Percentiles rank a stretch among this genome's conserved stretches.
phyloP scores from a whole-genome alignment of 2,888 invertebrate genomes.

The Yponomeuta plumbellus region DNA sequence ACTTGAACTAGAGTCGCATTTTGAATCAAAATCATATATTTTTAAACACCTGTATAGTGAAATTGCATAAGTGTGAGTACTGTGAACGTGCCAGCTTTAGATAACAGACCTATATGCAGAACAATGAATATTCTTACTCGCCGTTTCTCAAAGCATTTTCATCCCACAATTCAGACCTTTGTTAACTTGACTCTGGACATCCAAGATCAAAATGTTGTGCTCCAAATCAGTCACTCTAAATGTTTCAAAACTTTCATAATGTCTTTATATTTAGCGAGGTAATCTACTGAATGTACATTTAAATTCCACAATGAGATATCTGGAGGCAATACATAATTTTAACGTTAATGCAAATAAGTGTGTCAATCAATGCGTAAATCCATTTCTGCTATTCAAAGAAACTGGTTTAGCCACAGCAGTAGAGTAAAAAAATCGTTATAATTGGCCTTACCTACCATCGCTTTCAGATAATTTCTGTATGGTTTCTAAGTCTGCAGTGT shows the following conservation, averaged over 20 bases:
- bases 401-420: too few relatives aligned
- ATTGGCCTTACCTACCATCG: slow-evolving; percentile 28
- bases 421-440: too few relatives aligned
- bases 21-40: too few relatives aligned
- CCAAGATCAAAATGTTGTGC: slow-evolving; percentile 33
- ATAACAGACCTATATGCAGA: too few relatives aligned
- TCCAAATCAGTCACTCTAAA: slow-evolving; percentile 27
- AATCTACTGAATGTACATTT: slow-evolving; percentile 30
- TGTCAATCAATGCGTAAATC: too few relatives aligned
- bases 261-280: slow-evolving; percentile 30
- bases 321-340: slow-evolving; percentile 17
- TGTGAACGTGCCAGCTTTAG: too few relatives aligned
- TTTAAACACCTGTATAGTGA: too few relatives aligned
- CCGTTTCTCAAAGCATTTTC: slow-evolving; percentile 31
- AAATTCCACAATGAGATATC: slow-evolving; percentile 40
- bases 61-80: too few relatives aligned
- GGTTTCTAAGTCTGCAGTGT: slow-evolving; percentile 27
- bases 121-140: not conserved
- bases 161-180: slow-evolving; percentile 28
- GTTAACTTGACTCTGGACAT: slow-evolving; percentile 36
- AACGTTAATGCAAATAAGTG: not conserved
- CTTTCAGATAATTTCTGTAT: slow-evolving; percentile 31
- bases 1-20: too few relatives aligned
- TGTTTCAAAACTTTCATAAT: slow-evolving; percentile 29
- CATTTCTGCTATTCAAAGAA: too few relatives aligned